These are phyloP conservation scores for Tiphia femorata DNA, from an alignment of 2,888 invertebrate genomes.

Conservation along the genomic window DNA sequence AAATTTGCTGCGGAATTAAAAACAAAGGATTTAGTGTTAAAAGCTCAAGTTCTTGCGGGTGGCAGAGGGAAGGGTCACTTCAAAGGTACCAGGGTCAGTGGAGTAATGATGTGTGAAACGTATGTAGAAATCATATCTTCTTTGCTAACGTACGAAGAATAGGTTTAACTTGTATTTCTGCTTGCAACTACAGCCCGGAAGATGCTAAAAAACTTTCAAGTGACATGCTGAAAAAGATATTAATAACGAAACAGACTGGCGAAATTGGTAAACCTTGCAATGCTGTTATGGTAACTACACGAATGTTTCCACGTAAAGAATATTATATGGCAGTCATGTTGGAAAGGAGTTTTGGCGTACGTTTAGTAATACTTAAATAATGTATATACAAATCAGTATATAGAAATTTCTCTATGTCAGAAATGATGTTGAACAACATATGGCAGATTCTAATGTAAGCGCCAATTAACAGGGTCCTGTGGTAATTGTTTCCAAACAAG, in stretches of 20 bases:
- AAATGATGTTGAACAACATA: neutral
- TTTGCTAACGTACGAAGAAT: neutral
- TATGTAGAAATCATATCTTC: constrained; percentile 66
- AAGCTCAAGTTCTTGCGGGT: constrained; percentile 91
- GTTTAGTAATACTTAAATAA: neutral
- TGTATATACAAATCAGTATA: neutral
- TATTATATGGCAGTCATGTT: constrained; percentile 97
- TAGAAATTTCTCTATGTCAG: neutral
- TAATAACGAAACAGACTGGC: constrained; percentile 96
- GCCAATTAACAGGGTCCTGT: constrained; percentile 82
- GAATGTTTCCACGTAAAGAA: constrained; percentile 94
- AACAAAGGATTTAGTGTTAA: constrained; percentile 83
- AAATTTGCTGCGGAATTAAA: constrained; percentile 81
- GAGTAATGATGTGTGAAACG: constrained; percentile 89
- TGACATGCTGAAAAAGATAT: constrained; percentile 89
- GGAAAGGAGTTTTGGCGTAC: constrained; percentile 85
- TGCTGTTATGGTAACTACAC: constrained; percentile 93
- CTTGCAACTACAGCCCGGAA: constrained; percentile 85
- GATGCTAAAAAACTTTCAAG: constrained; percentile 81
- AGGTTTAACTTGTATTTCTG: neutral
- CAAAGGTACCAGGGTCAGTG: constrained; percentile 92
- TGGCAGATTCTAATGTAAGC: neutral
- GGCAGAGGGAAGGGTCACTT: constrained; percentile 92
- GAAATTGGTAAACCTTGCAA: constrained; percentile 90
- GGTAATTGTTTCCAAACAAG: constrained; percentile 91